These are phyloP conservation scores for Catocala fraxini DNA, from an alignment of 2,888 invertebrate species.

Conservation along the genomic window DNA sequence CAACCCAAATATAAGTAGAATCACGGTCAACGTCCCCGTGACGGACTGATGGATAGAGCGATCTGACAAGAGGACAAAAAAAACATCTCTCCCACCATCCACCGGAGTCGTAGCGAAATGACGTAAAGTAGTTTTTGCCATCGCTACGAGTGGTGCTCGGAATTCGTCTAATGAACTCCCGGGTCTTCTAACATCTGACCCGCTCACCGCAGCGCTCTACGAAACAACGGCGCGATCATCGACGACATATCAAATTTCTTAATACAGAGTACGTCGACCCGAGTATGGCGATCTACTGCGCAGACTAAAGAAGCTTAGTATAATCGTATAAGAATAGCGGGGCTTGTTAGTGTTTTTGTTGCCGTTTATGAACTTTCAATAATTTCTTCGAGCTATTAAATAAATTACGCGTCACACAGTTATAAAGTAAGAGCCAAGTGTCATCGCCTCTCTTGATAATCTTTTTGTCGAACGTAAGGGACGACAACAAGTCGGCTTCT, in stretches of 20 bases:
- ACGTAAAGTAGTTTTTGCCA: conserved; percentile 77
- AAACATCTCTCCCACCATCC: conserved; percentile 71
- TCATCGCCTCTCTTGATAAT: conserved; percentile 49
- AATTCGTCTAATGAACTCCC: conserved; percentile 72
- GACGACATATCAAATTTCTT: conserved; percentile 72
- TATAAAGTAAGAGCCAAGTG: conserved; percentile 44
- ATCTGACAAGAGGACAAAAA: conserved; percentile 78
- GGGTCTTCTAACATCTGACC: conserved; percentile 63
- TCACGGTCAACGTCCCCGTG: conserved; percentile 83
- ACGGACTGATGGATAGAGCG: conserved; percentile 72
- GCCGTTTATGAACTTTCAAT: conserved; percentile 16
- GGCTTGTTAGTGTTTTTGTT: conserved; percentile 40
- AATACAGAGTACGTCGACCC: conserved; percentile 68
- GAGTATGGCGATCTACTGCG: conserved; percentile 56
- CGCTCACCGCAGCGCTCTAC: conserved; percentile 62
- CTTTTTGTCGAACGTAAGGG: conserved; percentile 64
- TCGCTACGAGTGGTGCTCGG: conserved; percentile 63
- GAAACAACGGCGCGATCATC: conserved; percentile 63
- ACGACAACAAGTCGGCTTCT: conserved; percentile 66
- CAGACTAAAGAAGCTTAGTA: conserved; percentile 43
- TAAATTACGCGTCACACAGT: conserved; percentile 44
- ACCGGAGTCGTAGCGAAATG: conserved; percentile 70
- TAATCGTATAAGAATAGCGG: conserved; percentile 30
- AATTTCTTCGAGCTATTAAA: conserved; percentile 28
- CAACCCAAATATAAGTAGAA: conserved; percentile 72